These are phyloP conservation scores for Protonemura montana DNA, from an alignment of 2,888 invertebrate species.

Conservation along the genomic window DNA sequence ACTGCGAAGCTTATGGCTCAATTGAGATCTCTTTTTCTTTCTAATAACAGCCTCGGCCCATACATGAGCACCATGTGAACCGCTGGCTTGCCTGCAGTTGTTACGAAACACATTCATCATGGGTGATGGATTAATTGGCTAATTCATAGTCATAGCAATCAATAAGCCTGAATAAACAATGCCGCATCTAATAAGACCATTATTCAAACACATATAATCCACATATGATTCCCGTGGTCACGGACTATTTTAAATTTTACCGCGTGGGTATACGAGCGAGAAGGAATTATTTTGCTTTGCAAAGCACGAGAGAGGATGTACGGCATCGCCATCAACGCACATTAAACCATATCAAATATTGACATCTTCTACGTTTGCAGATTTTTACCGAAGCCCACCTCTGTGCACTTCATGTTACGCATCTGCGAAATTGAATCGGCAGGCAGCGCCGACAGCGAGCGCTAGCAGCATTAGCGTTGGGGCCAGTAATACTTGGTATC, in stretches of 20 bases:
- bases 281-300: neutral
- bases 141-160: slow-evolving; percentile 17
- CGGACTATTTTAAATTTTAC: neutral
- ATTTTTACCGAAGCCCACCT: neutral
- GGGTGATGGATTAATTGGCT: slow-evolving; percentile 24
- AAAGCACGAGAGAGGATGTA: neutral
- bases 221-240: slow-evolving; percentile 2
- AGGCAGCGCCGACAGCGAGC: neutral
- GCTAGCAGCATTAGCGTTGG: neutral
- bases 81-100: neutral
- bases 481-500: neutral
- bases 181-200: neutral
- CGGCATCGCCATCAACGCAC: neutral
- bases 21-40: neutral
- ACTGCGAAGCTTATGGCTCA: neutral
- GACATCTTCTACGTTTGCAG: neutral
- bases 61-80: neutral
- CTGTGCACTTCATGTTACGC: neutral
- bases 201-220: slow-evolving; percentile 13
- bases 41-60: neutral
- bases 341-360: neutral
- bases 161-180: slow-evolving; percentile 23
- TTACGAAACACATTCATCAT: slow-evolving; percentile 12
- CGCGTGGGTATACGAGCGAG: too few species aligned
- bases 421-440: neutral